Percentiles rank a stretch among this genome's conserved stretches.
Evolutionary conservation across 2,113 vertebrate species (phyloP).

Genomic region (Lethenteron reissneri): DNA sequence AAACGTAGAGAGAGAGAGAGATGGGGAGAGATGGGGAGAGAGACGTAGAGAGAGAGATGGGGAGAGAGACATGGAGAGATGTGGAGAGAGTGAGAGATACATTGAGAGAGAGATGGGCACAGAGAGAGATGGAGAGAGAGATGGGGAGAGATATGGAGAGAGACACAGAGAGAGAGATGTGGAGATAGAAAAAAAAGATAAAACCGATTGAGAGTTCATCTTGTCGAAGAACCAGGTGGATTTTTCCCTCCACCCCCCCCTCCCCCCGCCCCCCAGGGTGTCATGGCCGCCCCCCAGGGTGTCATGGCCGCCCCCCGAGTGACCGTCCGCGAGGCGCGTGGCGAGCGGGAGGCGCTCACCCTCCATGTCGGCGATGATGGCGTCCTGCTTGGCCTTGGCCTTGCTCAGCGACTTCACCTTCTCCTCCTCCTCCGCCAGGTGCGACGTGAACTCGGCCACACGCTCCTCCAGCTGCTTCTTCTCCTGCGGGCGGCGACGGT

Average conservation of each 20-base stretch:
- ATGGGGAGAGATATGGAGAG: too few species aligned
- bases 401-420: constrained; percentile 62
- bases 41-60: neutral
- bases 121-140: too few species aligned
- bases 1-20: neutral
- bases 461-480: constrained; percentile 52
- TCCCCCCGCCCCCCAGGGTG: too few species aligned
- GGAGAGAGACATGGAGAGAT: neutral
- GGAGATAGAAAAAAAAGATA: too few species aligned
- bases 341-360: constrained; percentile 19
- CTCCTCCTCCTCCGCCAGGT: constrained; percentile 59
- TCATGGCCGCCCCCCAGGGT: too few species aligned
- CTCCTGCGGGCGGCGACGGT: constrained; percentile 24
- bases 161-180: too few species aligned
- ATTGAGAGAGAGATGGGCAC: too few species aligned
- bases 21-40: neutral
- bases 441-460: constrained; percentile 40
- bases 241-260: too few species aligned
- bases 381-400: constrained; percentile 58
- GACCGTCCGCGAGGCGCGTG: too few species aligned
- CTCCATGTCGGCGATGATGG: constrained; percentile 49
- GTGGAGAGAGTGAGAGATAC: neutral
- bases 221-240: too few species aligned
- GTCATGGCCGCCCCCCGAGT: too few species aligned
- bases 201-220: too few species aligned